Percentiles rank a stretch among this genome's conserved stretches.
phyloP scores from a whole-genome alignment of 2,113 vertebrate genomes.

The Ameiurus melas region DNA sequence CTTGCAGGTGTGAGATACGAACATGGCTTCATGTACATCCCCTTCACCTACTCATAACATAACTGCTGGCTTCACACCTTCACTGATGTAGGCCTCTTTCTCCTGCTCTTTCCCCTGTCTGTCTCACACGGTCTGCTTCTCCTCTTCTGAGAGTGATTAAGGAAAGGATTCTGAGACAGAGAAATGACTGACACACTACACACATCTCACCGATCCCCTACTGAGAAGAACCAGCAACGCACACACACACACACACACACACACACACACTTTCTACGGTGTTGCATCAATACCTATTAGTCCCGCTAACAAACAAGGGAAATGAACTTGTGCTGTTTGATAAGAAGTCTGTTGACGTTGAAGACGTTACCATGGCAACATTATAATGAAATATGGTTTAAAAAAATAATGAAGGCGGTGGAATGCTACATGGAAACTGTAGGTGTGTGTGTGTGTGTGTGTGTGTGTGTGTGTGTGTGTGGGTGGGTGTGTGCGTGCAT shows the following conservation, averaged over 20 bases:
- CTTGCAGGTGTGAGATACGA: neutral
- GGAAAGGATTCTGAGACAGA: neutral
- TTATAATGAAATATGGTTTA: slow-evolving; percentile 20
- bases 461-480: slow-evolving; percentile 31
- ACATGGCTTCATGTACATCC: neutral
- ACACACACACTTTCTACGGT: slow-evolving; percentile 11
- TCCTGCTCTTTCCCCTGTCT: neutral
- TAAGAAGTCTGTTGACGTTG: slow-evolving; percentile 20
- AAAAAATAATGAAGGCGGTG: slow-evolving; percentile 14
- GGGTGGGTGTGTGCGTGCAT: slow-evolving; percentile 23
- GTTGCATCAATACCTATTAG: slow-evolving; percentile 41
- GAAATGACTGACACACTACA: slow-evolving; percentile 11
- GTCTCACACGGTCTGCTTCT: neutral
- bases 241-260: no score
- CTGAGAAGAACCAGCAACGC: neutral
- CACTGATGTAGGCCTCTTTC: neutral
- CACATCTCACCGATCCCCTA: slow-evolving; percentile 8
- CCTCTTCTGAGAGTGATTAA: slow-evolving; percentile 24
- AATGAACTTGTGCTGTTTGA: slow-evolving; percentile 43
- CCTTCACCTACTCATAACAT: slow-evolving; percentile 15
- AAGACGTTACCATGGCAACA: slow-evolving; percentile 44
- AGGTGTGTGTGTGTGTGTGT: slow-evolving; percentile 27
- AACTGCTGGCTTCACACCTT: slow-evolving; percentile 22
- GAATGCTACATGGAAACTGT: neutral
- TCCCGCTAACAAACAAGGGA: slow-evolving; percentile 42